Base-by-base conservation (phyloP, 2,888 invertebrate species). In the Dynastes grantii region DNA sequence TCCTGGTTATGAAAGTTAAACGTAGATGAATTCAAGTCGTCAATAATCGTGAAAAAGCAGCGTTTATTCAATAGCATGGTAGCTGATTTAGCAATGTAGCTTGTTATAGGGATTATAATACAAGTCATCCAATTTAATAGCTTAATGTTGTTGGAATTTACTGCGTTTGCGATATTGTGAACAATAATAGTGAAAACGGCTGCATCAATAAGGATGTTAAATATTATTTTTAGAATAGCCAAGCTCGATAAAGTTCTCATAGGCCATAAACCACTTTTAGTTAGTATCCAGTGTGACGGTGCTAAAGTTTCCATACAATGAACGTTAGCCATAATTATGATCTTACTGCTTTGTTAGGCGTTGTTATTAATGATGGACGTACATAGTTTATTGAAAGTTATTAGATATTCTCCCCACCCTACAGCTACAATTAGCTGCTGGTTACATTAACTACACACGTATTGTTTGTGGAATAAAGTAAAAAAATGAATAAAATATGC, bases 121-220 rank as follows among this genome's bases (percentile, higher is more conserved):
- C 67, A 67, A 0, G 67, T 67, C 49, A 67, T 67, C 67, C 67
- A 67, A 22, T 67, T 67, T 49, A 67, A 11, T 27, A 49, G 3
- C 2, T 45, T 67, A 8, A 67, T 49, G 27, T 67, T 67, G 49
- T 27, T 49, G 1, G 67, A 27, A 9, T 22, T 11, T 6, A 49
- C 49, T 11, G 67, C 67, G 22, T 45, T 67, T 16, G 45, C 6
- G 22, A 67, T 67, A 16, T 67, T 67, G 22, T 67, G 67, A 6
- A 67, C 16, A 22, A 67, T 40, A 13, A 67, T 45, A 1, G 13
- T 9, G 40, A 67, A 45, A 2, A 67, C 49, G 22, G 45, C 9
- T 8, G 22, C n/a, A 49, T 67, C 67, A 9, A 67, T 1, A 22
- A 40, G n/a, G 40, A 67, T 45, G 22, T 67, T 67, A 9, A 67